A percentile compares a stretch with the other conserved stretches of the same genome.
Conservation (phyloP, 2,888 invertebrate genomes). For the Myopa tessellatipennis region DNA sequence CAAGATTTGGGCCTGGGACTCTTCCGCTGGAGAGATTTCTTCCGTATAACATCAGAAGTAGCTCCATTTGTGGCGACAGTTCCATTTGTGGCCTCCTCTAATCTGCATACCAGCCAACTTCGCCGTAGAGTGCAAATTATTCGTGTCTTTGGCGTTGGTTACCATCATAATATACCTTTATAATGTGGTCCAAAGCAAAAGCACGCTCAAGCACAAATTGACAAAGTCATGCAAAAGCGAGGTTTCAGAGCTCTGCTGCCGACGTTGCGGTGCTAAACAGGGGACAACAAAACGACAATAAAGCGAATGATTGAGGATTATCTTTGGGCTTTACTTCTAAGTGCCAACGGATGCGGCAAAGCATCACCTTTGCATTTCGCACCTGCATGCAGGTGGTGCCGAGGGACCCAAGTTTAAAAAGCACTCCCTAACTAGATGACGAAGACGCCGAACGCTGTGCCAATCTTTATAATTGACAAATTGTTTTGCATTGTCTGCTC, state of each 20-base stretch:
- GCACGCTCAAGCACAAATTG: slow-evolving; percentile 61
- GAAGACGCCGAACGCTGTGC: slow-evolving; percentile 13
- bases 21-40: too few species aligned
- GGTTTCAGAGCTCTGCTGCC: not conserved
- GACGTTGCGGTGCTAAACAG: not conserved
- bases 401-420: not conserved
- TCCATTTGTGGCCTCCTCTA: too few species aligned
- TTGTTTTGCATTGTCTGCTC: slow-evolving; percentile 49
- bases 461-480: slow-evolving; percentile 67
- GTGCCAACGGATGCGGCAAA: slow-evolving; percentile 33
- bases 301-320: slow-evolving; percentile 25
- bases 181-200: slow-evolving; percentile 55
- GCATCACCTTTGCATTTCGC: slow-evolving; percentile 49
- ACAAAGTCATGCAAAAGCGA: slow-evolving; percentile 61
- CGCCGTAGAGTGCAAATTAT: slow-evolving; percentile 2
- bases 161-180: slow-evolving; percentile 61
- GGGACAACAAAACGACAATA: slow-evolving; percentile 18
- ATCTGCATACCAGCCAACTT: too few species aligned
- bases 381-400: slow-evolving; percentile 63
- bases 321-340: slow-evolving; percentile 16
- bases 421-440: slow-evolving; percentile 27
- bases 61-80: too few species aligned
- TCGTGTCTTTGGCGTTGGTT: not conserved
- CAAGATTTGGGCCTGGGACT: too few species aligned
- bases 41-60: too few species aligned